Conservation (phyloP, 2,113 vertebrate genomes). For the Notarius lentiginosus region DNA sequence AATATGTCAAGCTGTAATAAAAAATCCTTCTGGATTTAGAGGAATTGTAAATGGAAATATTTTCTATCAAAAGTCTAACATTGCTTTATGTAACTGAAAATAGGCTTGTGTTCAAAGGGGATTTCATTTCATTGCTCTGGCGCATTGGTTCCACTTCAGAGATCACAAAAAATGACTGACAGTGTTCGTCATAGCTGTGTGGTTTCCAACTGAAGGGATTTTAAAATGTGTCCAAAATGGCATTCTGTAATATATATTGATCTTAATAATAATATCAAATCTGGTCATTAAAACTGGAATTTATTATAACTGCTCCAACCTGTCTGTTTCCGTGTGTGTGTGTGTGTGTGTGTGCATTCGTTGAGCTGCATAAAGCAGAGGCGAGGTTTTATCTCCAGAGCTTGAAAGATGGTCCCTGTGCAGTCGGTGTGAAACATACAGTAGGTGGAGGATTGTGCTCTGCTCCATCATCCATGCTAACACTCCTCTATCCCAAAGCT, state of each 20-base stretch:
- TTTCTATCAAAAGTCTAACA: conserved; percentile 32
- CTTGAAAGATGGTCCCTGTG: conserved; percentile 20
- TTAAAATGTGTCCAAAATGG: conserved; percentile 28
- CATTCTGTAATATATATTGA: neutral
- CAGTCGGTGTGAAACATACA: conserved; percentile 31
- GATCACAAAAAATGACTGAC: conserved; percentile 45
- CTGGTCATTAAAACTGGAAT: conserved; percentile 31
- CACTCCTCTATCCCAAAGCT: conserved; percentile 25
- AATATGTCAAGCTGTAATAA: conserved; percentile 32
- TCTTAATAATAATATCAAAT: neutral
- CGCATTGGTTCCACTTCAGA: conserved; percentile 50
- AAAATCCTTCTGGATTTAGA: conserved; percentile 22
- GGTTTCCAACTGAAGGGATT: conserved; percentile 54
- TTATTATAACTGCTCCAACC: neutral
- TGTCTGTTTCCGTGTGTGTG: neutral
- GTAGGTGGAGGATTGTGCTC: conserved; percentile 17
- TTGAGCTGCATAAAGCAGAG: conserved; percentile 16
- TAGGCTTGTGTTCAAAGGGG: conserved; percentile 58
- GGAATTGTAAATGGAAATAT: conserved; percentile 19
- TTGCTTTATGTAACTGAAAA: conserved; percentile 66
- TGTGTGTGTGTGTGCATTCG: neutral
- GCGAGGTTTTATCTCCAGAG: conserved; percentile 20
- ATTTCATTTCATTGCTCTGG: conserved; percentile 55
- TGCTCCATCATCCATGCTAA: conserved; percentile 27
- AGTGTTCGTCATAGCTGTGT: conserved; percentile 31